Percentiles rank a stretch among this genome's conserved stretches.
Evolutionary conservation across 1,140 invertebrate species (phyloP).

Genomic region (Aporrectodea caliginosa): DNA sequence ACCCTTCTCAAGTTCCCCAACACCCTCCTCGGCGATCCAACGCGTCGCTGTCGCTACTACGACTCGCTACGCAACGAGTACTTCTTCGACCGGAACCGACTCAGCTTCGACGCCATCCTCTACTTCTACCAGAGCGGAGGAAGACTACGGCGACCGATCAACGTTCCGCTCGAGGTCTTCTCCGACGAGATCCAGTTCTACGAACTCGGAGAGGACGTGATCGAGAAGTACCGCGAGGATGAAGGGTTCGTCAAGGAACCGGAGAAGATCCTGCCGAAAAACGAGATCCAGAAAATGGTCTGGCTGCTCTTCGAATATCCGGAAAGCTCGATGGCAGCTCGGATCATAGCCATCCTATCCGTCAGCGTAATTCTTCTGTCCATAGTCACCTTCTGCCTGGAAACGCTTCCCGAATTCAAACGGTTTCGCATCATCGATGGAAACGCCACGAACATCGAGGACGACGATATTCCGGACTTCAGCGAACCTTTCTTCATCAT

Average conservation of each 20-base stretch:
- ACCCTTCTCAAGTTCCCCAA: conserved; percentile 72
- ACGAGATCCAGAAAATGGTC: conserved; percentile 73
- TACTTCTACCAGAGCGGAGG: conserved; percentile 99
- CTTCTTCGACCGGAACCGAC: conserved; percentile 98
- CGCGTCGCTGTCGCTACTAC: conserved; percentile 78
- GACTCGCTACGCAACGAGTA: conserved; percentile 96
- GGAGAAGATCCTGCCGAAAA: conserved; percentile 58
- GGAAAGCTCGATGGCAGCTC: conserved; percentile 95
- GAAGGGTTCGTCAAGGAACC: conserved; percentile 49
- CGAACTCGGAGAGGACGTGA: conserved; percentile 47
- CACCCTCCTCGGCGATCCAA: conserved; percentile 91
- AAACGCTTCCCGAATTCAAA: conserved; percentile 77
- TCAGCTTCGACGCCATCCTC: conserved; percentile 80
- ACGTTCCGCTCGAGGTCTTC: conserved; percentile 76
- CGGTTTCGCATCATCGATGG: too few species aligned
- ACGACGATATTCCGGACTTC: neutral
- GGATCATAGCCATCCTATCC: conserved; percentile 98
- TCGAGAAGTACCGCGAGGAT: conserved; percentile 35
- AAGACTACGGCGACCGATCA: conserved; percentile 88
- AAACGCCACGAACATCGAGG: neutral
- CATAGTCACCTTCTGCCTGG: conserved; percentile 99
- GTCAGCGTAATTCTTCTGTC: conserved; percentile 95
- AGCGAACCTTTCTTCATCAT: conserved; percentile 48
- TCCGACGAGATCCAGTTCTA: conserved; percentile 52
- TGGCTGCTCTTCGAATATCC: conserved; percentile 99